These are phyloP conservation scores for Ptiloglossa arizonensis DNA, from an alignment of 1,140 invertebrate genomes.

Conservation along the genomic window DNA sequence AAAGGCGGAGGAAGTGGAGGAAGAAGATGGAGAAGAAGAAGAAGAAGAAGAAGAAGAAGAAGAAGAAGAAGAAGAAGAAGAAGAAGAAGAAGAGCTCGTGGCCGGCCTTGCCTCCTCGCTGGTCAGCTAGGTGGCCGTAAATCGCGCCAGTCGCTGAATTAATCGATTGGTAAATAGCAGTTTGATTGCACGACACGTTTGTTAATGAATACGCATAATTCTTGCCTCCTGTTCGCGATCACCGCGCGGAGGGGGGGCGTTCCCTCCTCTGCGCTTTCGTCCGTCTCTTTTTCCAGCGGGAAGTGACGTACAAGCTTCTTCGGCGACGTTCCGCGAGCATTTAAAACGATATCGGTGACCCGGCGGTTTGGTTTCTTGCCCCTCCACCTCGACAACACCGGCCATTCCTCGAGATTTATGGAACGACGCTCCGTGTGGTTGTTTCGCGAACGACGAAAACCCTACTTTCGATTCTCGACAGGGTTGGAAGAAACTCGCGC, in stretches of 20 bases:
- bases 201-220: constrained; percentile 50
- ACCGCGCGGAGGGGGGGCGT: too few relatives aligned
- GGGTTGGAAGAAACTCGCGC: neutral
- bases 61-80: neutral
- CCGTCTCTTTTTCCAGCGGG: constrained; percentile 30
- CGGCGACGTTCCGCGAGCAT: constrained; percentile 4
- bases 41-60: neutral
- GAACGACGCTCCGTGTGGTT: constrained; percentile 13
- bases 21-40: too few relatives aligned
- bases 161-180: constrained; percentile 55
- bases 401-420: constrained; percentile 48
- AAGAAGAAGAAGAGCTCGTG: neutral
- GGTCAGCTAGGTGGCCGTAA: constrained; percentile 14
- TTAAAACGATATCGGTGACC: constrained; percentile 45
- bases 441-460: constrained; percentile 27
- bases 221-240: neutral
- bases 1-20: too few relatives aligned
- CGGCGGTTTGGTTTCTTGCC: constrained; percentile 33
- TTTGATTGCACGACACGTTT: constrained; percentile 54
- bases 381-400: neutral
- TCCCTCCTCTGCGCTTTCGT: constrained; percentile 4
- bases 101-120: neutral
- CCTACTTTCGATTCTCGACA: neutral
- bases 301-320: constrained; percentile 37
- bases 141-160: constrained; percentile 38